Evolutionary conservation across 2,888 invertebrate species (phyloP).

Genomic region (Conistra vaccinii): DNA sequence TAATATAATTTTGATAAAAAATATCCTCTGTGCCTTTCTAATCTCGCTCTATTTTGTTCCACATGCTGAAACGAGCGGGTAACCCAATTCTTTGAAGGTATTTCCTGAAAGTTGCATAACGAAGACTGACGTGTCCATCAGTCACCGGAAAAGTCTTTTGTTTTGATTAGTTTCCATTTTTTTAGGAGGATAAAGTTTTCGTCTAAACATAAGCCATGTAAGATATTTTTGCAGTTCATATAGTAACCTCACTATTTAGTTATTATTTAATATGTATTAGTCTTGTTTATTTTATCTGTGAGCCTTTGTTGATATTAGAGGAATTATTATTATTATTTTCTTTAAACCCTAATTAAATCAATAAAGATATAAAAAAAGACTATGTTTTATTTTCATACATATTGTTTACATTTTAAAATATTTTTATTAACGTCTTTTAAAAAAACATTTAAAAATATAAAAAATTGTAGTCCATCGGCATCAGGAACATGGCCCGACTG

Average conservation of each 20-base stretch:
- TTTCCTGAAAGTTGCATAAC: conserved; percentile 36
- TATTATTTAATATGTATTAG: no score
- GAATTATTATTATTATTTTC: no score
- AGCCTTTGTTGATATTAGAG: no score
- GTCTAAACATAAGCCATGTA: not conserved
- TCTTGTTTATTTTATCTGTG: no score
- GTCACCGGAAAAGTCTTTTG: conserved; percentile 32
- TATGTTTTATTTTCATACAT: no score
- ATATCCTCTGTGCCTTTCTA: not conserved
- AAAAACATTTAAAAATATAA: no score
- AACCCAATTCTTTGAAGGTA: conserved; percentile 18
- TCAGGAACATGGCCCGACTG: no score
- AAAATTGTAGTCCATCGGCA: no score
- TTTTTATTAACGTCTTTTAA: no score
- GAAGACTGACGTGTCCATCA: conserved; percentile 50
- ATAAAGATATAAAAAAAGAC: no score
- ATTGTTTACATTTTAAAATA: no score
- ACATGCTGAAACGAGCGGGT: not conserved
- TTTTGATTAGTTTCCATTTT: conserved; percentile 33
- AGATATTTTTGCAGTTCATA: not conserved
- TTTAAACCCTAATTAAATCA: no score
- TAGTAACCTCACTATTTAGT: not conserved
- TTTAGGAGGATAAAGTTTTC: conserved; percentile 1
- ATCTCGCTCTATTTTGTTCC: not conserved
- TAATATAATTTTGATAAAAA: not conserved